Base-by-base conservation (phyloP, 2,888 invertebrate species). In the Pegoplata infirma region DNA sequence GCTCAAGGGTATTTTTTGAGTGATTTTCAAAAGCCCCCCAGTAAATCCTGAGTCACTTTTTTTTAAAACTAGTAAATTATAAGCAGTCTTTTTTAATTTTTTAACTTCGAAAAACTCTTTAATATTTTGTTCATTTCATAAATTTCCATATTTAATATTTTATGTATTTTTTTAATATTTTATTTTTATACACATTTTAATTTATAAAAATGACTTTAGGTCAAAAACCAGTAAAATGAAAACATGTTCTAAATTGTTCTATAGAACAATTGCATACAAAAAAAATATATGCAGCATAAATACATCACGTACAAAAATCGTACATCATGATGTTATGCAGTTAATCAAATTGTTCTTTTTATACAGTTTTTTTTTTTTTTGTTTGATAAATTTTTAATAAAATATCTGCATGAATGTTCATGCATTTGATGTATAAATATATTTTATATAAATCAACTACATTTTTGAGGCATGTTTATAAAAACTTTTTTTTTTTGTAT, bases 261-360 rank as follows among this genome's bases (percentile, higher is more conserved):
- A 21, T 59, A 17, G 40, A 25, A 63, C 46, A 55, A 55, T 68
- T 61, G 67, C 63, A 68, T 63, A 56, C n/a, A n/a, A n/a, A n/a
- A n/a, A 25, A 61, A 5, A 51, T 40, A 40, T 6, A 17, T 47
- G 17, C 47, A 67, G 14, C 46, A 23, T 55, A 63, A 63, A 55
- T 68, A 56, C 40, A 63, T 55, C 75, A 75, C 68, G 75, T 68
- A 53, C 61, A 32, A 68, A 58, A 68, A 68, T 68, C 61, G 47
- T 68, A 61, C 61, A 68, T 68, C 67, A 75, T 63, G 68, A 61
- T 61, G 55, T 68, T 61, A 61, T 75, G 61, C 61, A 75, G 61
- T 68, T 75, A 68, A 68, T 75, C 53, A 68, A 68, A 68, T 21
- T 68, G 55, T 63, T 47, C n/a, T 47, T 68, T 66, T 58, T 49